Percentiles rank a stretch among this genome's conserved stretches.
phyloP scores from a whole-genome alignment of 2,797 vertebrate species.

The Varecia variegata region DNA sequence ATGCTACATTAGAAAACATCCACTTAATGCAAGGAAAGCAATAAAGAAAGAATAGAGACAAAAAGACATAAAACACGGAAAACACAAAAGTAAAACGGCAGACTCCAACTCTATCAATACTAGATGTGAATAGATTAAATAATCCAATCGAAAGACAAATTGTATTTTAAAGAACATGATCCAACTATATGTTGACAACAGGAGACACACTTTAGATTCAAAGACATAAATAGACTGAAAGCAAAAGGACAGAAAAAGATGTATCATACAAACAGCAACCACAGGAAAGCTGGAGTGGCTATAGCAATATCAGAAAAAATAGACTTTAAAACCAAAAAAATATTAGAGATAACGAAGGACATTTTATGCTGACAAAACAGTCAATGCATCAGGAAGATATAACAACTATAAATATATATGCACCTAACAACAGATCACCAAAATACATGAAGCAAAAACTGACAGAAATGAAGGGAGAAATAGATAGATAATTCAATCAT shows the following conservation, averaged over 20 bases:
- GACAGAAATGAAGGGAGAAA: not conserved
- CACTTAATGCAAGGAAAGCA: not conserved
- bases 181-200: not conserved
- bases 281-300: not conserved
- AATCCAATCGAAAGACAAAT: not conserved
- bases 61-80: not conserved
- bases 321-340: not conserved
- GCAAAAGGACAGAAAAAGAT: not conserved
- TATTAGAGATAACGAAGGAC: not conserved
- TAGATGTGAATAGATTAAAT: not conserved
- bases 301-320: not conserved
- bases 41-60: not conserved
- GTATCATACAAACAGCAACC: not conserved
- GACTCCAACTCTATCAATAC: not conserved
- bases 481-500: not conserved
- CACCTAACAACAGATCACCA: not conserved
- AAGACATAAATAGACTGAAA: not conserved
- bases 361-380: not conserved
- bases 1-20: not conserved
- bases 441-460: not conserved
- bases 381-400: not conserved
- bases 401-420: not conserved
- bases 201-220: not conserved
- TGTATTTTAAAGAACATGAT: not conserved
- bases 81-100: not conserved